A percentile compares a stretch with the other conserved stretches of the same genome.
Evolutionary conservation across 2,888 invertebrate genomes (phyloP).

Genomic region (Cotesia congregata): DNA sequence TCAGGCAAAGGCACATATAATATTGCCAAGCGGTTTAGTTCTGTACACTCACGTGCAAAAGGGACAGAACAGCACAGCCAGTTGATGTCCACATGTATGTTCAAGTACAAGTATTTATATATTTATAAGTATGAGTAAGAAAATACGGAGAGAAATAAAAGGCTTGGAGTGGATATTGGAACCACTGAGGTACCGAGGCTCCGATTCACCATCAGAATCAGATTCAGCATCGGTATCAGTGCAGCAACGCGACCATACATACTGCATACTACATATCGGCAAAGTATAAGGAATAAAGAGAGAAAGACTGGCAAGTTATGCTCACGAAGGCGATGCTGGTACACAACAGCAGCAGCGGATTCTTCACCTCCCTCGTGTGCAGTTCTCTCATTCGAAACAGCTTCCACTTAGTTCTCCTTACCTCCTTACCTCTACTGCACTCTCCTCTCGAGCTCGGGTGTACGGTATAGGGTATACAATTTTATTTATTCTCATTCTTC

Average conservation of each 20-base stretch:
- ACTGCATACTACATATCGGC: too few species aligned
- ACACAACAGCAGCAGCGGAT: slow-evolving; percentile 15
- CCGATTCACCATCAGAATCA: slow-evolving; percentile 15
- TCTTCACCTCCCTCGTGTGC: slow-evolving; percentile 21
- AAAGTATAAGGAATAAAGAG: not conserved
- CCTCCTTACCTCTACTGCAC: slow-evolving; percentile 24
- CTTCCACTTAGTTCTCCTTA: slow-evolving; percentile 11
- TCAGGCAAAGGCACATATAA: slow-evolving; percentile 31
- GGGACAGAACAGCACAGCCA: slow-evolving; percentile 7
- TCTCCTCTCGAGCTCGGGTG: slow-evolving; percentile 23
- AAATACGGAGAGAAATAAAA: slow-evolving; percentile 22
- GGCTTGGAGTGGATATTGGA: slow-evolving; percentile 13
- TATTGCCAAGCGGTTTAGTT: slow-evolving; percentile 40
- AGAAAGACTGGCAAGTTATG: slow-evolving; percentile 22
- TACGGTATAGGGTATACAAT: slow-evolving; percentile 2
- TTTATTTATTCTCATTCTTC: not conserved
- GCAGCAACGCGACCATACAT: not conserved
- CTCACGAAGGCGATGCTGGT: slow-evolving; percentile 25
- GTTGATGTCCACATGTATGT: not conserved
- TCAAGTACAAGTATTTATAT: not conserved
- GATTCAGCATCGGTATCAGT: not conserved
- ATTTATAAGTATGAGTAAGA: not conserved
- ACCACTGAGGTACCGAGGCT: slow-evolving; percentile 9
- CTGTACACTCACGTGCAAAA: slow-evolving; percentile 33
- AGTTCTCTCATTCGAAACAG: slow-evolving; percentile 11